A percentile compares a stretch with the other conserved stretches of the same genome.
Evolutionary conservation across 1,140 invertebrate genomes (phyloP).

Genomic region (Listronotus bonariensis): DNA sequence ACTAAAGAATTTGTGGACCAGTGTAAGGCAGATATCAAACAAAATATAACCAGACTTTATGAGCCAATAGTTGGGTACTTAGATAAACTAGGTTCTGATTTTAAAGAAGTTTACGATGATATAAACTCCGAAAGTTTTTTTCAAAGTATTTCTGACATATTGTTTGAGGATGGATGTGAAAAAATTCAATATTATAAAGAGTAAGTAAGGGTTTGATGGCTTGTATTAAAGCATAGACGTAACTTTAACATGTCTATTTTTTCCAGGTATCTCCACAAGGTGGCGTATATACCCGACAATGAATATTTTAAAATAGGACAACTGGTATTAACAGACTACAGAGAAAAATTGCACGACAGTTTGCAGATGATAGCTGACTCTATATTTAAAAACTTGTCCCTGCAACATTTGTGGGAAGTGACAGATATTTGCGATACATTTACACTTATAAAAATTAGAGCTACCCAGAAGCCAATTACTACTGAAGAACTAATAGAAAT

Average conservation of each 20-base stretch:
- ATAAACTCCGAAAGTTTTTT: conserved; percentile 28
- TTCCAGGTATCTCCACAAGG: conserved; percentile 37
- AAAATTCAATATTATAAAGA: conserved; percentile 40
- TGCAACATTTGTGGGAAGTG: conserved; percentile 43
- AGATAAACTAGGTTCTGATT: conserved; percentile 30
- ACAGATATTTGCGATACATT: conserved; percentile 45
- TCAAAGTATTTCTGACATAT: conserved; percentile 33
- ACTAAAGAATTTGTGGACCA: conserved; percentile 43
- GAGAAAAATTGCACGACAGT: conserved; percentile 33
- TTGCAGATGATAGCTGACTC: conserved; percentile 32
- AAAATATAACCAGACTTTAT: conserved; percentile 38
- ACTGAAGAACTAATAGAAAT: conserved; percentile 65
- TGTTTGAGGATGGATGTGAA: conserved; percentile 42
- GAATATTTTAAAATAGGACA: conserved; percentile 43
- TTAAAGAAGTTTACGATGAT: conserved; percentile 36
- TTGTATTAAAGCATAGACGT: no score
- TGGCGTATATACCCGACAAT: conserved; percentile 41
- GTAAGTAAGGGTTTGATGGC: neutral
- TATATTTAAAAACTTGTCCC: conserved; percentile 39
- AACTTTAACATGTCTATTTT: neutral
- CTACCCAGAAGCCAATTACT: conserved; percentile 36
- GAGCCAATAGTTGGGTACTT: conserved; percentile 39
- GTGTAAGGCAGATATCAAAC: conserved; percentile 29
- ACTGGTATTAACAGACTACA: conserved; percentile 36
- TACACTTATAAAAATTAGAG: conserved; percentile 40